Conservation (phyloP, 2,888 invertebrate genomes). For the Hymenopus coronatus region DNA sequence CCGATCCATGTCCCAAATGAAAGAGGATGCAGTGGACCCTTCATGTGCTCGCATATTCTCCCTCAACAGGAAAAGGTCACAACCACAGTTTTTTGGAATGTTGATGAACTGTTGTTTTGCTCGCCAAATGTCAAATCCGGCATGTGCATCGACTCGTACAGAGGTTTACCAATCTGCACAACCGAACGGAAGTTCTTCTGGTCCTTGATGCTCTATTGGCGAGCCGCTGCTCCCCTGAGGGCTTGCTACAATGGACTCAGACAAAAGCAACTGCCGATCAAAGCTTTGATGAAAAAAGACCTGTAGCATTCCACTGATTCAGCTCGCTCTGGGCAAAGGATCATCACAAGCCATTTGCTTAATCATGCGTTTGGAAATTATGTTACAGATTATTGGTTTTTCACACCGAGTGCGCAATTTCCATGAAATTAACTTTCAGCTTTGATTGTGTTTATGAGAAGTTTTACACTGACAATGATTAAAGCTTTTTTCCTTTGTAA, state of each 20-base stretch:
- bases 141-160: background rate
- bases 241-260: background rate
- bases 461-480: too few species aligned
- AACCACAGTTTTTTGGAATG: background rate
- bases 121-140: background rate
- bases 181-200: background rate
- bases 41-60: too few species aligned
- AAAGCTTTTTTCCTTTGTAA: too few species aligned
- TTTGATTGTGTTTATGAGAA: background rate
- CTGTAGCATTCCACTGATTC: background rate
- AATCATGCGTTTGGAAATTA: background rate
- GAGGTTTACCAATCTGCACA: background rate
- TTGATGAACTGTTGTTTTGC: background rate
- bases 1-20: too few species aligned
- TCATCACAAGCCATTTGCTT: background rate
- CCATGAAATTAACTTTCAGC: background rate
- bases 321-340: background rate
- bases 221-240: background rate
- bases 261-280: background rate
- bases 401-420: background rate
- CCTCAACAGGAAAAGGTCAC: too few species aligned
- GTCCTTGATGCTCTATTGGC: background rate
- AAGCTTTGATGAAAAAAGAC: background rate
- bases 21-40: too few species aligned
- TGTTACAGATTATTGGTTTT: background rate